phyloP scores from a whole-genome alignment of 2,797 vertebrate genomes.

The Hypotaenidia philippensis region DNA sequence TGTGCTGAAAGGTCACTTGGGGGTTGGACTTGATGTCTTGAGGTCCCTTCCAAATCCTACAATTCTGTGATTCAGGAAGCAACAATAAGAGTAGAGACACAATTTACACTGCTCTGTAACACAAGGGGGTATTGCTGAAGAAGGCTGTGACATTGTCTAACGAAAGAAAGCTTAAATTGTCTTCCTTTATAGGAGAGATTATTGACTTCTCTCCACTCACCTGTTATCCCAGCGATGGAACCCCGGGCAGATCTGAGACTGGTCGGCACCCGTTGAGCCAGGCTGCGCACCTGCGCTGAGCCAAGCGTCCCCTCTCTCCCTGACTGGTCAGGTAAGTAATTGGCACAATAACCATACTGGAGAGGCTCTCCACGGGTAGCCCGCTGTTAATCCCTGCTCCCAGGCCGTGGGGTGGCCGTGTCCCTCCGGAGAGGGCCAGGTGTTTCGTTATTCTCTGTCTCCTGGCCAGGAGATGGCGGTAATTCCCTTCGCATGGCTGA shows the following conservation, averaged over 20 bases:
- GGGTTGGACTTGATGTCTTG: too few species aligned
- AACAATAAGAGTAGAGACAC: background rate
- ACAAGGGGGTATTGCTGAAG: background rate
- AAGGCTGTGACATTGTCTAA: background rate
- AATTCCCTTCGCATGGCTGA: background rate
- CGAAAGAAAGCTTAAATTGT: background rate
- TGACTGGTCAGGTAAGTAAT: background rate
- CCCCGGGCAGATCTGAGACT: background rate
- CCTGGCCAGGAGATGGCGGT: constrained; percentile 66
- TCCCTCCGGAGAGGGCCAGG: background rate
- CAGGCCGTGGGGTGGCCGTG: background rate
- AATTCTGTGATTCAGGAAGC: background rate
- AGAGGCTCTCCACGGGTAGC: too few species aligned
- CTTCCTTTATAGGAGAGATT: background rate
- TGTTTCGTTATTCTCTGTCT: background rate
- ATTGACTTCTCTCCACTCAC: background rate
- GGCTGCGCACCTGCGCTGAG: background rate
- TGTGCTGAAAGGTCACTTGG: background rate
- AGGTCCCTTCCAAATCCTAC: too few species aligned
- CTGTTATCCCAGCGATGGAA: background rate
- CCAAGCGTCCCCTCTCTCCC: background rate
- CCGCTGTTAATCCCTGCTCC: background rate
- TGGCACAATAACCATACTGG: rapidly evolving
- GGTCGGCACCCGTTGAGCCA: background rate
- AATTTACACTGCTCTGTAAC: background rate